Evolutionary conservation across 1,140 invertebrate species (phyloP), one percentile per base, ranked within the genome.

Genomic region (Listronotus bonariensis): DNA sequence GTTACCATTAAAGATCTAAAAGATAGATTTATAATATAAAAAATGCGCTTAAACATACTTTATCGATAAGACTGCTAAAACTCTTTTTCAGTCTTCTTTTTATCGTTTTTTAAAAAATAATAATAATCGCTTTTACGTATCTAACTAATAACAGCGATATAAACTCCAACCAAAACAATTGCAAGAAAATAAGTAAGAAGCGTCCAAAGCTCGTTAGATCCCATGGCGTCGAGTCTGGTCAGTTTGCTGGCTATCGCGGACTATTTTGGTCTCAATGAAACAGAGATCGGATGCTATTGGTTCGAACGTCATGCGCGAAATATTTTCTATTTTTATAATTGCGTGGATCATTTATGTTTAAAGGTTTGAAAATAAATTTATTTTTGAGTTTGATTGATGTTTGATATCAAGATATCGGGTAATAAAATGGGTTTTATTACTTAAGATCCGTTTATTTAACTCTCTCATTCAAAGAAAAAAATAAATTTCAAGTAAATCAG

Each of bases 131-230:
- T 17, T 40, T 42, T 41, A 32, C n/a, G 31, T 17, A n/a, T 53
- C 42, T 52, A 69, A 36, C 64, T 58, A 15, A 69, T 66, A 20
- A 69, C 49, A 20, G 68, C 63, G 11, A 69, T 17, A 36, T 67
- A 69, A 34, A 69, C 52, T n/a, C 52, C 59, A 36, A 67, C 45
- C 26, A 69, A 46, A 17, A 69, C 48, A 18, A 69, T 68, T 11
- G 55, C 67, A 20, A 68, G 14, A 17, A 59, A 60, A 65, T 68
- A 68, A 40, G 61, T 61, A 15, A 65, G 14, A 10, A 60, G 26
- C 17, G 62, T 46, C 34, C 56, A 65, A 56, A 65, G 61, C 45
- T 68, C 67, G 41, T 26, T 56, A 10, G 67, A 41, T 31, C 34
- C 34, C 67, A 68, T 65, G 20, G 45, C 41, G 48, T 43, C 10